Evolutionary conservation across 2,888 invertebrate species (phyloP).

Genomic region (Yponomeuta malinellus): DNA sequence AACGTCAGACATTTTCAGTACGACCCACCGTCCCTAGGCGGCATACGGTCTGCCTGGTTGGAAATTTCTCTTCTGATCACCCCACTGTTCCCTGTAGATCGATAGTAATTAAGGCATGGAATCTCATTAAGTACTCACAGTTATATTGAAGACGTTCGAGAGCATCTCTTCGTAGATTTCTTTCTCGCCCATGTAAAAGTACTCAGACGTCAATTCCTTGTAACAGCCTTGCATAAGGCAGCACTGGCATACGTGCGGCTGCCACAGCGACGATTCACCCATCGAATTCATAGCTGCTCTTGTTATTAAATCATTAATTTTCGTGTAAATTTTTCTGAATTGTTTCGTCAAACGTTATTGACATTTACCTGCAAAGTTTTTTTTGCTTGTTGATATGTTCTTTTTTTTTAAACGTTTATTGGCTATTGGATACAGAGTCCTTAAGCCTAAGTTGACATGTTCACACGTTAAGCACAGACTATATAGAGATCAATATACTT

Average conservation of each 20-base stretch:
- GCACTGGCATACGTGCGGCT: slow-evolving; percentile 37
- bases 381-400: background rate
- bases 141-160: slow-evolving; percentile 38
- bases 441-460: no score
- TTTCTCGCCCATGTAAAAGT: slow-evolving; percentile 29
- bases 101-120: no score
- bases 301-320: background rate
- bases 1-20: no score
- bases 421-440: no score
- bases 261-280: background rate
- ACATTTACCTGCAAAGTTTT: background rate
- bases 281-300: background rate
- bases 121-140: slow-evolving; percentile 29
- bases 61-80: no score
- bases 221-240: slow-evolving; percentile 33
- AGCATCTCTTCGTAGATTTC: slow-evolving; percentile 39
- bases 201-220: slow-evolving; percentile 32
- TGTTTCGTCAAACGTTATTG: background rate
- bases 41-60: no score
- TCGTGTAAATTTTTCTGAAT: background rate
- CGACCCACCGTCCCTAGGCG: no score
- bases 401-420: no score
- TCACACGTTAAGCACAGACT: no score
- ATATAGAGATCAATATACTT: no score
- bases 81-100: no score